Evolutionary conservation across 2,888 invertebrate genomes (phyloP).

Genomic region (Orthosia gothica): DNA sequence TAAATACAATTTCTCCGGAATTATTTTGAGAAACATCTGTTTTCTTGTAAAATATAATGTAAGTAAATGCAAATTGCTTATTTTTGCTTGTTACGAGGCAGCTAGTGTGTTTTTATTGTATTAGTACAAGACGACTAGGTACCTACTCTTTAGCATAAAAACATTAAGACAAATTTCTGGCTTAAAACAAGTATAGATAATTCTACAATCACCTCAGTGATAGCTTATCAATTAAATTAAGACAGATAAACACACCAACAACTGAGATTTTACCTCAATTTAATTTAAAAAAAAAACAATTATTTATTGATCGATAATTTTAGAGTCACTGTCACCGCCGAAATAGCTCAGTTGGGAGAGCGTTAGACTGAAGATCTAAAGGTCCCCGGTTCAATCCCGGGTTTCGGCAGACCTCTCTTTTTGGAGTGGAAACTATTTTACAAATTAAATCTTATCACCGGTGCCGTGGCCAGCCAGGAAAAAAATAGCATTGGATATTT

Average conservation of each 20-base stretch:
- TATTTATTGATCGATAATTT: slow-evolving; percentile 21
- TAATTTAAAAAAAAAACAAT: too few species aligned
- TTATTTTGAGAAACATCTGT: slow-evolving; percentile 43
- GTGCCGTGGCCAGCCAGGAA: too few species aligned
- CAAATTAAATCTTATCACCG: too few species aligned
- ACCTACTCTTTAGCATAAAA: not conserved
- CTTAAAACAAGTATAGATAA: not conserved
- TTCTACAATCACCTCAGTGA: not conserved
- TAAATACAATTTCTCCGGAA: slow-evolving; percentile 44
- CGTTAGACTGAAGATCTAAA: slow-evolving; percentile 80
- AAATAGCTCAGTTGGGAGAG: slow-evolving; percentile 81
- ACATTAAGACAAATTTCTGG: not conserved
- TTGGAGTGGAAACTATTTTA: slow-evolving; percentile 4
- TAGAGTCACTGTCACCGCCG: slow-evolving; percentile 13
- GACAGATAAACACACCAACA: not conserved
- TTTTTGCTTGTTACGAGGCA: slow-evolving; percentile 14
- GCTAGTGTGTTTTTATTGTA: slow-evolving; percentile 1
- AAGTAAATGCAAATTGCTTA: slow-evolving; percentile 26
- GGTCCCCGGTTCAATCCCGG: slow-evolving; percentile 79
- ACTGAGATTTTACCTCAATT: not conserved
- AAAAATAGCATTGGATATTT: too few species aligned
- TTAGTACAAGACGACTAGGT: not conserved
- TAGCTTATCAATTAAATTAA: slow-evolving; percentile 33
- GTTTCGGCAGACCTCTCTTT: slow-evolving; percentile 70
- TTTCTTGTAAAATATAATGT: slow-evolving; percentile 1